Percentiles rank a stretch among this genome's conserved stretches.
Conservation (phyloP, 2,797 vertebrate species). For the Lithobates sylvaticus region DNA sequence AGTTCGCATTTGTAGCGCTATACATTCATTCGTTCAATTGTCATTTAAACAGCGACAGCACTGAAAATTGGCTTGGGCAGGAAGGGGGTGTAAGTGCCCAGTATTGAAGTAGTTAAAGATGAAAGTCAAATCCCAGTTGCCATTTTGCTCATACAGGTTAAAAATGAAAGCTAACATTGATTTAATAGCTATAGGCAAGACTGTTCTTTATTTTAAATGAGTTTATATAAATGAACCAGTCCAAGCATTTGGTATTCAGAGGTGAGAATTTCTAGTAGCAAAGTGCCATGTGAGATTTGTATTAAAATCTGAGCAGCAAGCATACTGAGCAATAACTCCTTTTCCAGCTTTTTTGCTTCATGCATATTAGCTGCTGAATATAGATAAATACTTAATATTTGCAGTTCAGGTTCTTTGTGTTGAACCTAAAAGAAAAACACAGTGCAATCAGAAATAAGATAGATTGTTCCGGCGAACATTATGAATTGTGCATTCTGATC, state of each 20-base stretch:
- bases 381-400: constrained; percentile 48
- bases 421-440: constrained; percentile 35
- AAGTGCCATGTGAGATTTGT: background rate
- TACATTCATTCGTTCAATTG: too few species aligned
- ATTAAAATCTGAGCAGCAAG: constrained; percentile 1
- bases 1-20: too few species aligned
- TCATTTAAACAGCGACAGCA: too few species aligned
- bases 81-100: too few species aligned
- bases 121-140: background rate
- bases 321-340: constrained; percentile 12
- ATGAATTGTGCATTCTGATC: constrained; percentile 52
- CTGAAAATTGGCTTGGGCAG: too few species aligned
- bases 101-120: background rate
- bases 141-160: background rate
- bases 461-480: constrained; percentile 47
- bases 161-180: background rate
- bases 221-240: background rate
- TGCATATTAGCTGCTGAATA: constrained; percentile 17
- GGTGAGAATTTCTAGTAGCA: background rate
- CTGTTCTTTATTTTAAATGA: background rate
- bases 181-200: background rate
- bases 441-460: constrained; percentile 52
- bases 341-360: background rate
- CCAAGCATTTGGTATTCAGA: constrained; percentile 1
- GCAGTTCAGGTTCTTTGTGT: constrained; percentile 43